A percentile compares a stretch with the other conserved stretches of the same genome.
Evolutionary conservation across 2,888 invertebrate genomes (phyloP).

Genomic region (Patella caerulea): DNA sequence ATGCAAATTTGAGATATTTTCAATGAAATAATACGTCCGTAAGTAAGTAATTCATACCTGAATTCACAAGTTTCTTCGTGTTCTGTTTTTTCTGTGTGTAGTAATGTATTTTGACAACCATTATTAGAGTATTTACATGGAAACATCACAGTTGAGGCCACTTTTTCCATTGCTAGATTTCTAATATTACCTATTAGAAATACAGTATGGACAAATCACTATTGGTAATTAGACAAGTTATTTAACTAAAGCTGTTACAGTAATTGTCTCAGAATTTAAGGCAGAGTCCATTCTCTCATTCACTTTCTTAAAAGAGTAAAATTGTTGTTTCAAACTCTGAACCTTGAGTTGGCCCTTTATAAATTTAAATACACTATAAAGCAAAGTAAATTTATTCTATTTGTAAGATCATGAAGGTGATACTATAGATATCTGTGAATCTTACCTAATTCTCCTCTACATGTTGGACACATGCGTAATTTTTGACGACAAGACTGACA

Average conservation of each 20-base stretch:
- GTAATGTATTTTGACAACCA: conserved; percentile 91
- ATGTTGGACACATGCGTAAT: conserved; percentile 97
- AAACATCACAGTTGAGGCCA: conserved; percentile 97
- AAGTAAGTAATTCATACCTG: conserved; percentile 71
- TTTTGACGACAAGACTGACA: conserved; percentile 98
- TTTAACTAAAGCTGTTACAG: no score
- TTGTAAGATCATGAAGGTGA: no score
- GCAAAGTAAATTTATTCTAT: no score
- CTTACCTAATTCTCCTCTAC: conserved; percentile 89
- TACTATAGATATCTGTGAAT: background rate
- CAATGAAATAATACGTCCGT: no score
- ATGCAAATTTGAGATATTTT: no score
- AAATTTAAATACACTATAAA: no score
- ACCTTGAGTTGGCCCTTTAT: no score
- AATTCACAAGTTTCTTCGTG: conserved; percentile 99
- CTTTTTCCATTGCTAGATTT: conserved; percentile 99
- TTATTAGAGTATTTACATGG: conserved; percentile 98
- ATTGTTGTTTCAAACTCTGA: no score
- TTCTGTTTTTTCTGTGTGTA: conserved; percentile 97
- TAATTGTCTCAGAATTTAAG: no score
- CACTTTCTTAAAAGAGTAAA: no score
- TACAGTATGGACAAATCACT: background rate
- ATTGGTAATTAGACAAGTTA: background rate
- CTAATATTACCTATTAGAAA: conserved; percentile 85
- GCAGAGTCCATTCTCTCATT: no score